A percentile compares a stretch with the other conserved stretches of the same genome.
phyloP scores from a whole-genome alignment of 2,797 vertebrate genomes.

The Acanthornis magna region DNA sequence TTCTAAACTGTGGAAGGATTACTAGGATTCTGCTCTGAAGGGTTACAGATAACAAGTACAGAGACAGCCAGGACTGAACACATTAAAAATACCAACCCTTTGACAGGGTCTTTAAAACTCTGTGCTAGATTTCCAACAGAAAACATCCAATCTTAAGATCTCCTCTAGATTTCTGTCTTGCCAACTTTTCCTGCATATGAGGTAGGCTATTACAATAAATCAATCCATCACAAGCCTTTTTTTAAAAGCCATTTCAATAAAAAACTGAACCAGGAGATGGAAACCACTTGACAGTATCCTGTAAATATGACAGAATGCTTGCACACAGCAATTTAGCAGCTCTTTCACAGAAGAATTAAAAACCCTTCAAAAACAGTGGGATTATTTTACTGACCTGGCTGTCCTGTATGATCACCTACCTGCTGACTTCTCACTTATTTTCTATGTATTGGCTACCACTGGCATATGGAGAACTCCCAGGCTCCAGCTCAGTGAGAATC shows the following conservation, averaged over 20 bases:
- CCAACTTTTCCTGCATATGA: accelerated
- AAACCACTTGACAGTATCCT: background rate
- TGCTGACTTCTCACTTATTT: background rate
- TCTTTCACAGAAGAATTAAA: background rate
- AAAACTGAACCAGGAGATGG: background rate
- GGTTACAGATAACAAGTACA: background rate
- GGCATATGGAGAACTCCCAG: background rate
- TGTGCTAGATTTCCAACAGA: background rate
- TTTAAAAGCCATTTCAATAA: background rate
- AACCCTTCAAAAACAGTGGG: background rate
- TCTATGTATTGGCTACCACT: background rate
- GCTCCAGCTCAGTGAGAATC: background rate
- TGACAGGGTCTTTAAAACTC: background rate
- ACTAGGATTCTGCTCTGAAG: background rate
- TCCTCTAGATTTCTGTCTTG: background rate
- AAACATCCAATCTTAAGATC: background rate
- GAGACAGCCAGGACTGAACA: background rate
- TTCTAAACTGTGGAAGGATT: background rate
- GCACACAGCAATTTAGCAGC: background rate
- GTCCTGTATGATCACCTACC: background rate
- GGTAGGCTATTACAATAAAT: background rate
- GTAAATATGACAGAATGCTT: background rate
- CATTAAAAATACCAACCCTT: background rate
- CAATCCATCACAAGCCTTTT: background rate
- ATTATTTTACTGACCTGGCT: background rate